A percentile compares a stretch with the other conserved stretches of the same genome.
phyloP scores from a whole-genome alignment of 2,113 vertebrate species.

The Panthera leo region DNA sequence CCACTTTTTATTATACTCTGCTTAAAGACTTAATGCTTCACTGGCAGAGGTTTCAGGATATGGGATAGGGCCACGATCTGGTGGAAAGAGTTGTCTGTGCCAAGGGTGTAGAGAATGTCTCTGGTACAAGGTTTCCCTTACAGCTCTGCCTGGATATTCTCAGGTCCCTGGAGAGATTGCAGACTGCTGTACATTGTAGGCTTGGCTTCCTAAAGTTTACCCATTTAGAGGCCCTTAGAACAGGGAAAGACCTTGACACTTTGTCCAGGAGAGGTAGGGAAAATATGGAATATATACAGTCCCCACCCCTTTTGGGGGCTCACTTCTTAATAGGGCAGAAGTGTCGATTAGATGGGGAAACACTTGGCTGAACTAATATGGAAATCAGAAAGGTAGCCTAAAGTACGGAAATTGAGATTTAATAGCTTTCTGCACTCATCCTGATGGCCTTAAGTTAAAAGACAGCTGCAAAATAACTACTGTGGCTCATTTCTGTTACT shows the following conservation, averaged over 20 bases:
- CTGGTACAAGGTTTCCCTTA: conserved; percentile 37
- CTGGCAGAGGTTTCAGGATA: background rate
- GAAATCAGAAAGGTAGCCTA: background rate
- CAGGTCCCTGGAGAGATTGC: background rate
- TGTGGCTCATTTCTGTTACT: background rate
- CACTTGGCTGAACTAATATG: background rate
- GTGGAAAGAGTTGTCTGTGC: conserved; percentile 45
- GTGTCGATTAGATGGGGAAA: background rate
- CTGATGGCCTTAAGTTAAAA: background rate
- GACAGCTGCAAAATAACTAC: background rate
- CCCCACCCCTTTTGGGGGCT: too few relatives aligned
- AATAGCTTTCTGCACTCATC: background rate
- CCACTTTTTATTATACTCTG: background rate
- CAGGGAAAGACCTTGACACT: background rate
- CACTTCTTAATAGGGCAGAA: background rate
- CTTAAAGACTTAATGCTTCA: background rate
- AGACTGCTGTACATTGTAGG: accelerated
- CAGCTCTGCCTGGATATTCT: background rate
- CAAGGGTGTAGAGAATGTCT: conserved; percentile 18
- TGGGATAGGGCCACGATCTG: background rate
- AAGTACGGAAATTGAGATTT: background rate
- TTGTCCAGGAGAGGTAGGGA: background rate
- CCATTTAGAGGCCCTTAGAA: background rate
- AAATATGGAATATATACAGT: background rate
- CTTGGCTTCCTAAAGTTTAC: background rate